Conservation (phyloP, 2,888 invertebrate genomes). For the Leptogaster cylindrica region DNA sequence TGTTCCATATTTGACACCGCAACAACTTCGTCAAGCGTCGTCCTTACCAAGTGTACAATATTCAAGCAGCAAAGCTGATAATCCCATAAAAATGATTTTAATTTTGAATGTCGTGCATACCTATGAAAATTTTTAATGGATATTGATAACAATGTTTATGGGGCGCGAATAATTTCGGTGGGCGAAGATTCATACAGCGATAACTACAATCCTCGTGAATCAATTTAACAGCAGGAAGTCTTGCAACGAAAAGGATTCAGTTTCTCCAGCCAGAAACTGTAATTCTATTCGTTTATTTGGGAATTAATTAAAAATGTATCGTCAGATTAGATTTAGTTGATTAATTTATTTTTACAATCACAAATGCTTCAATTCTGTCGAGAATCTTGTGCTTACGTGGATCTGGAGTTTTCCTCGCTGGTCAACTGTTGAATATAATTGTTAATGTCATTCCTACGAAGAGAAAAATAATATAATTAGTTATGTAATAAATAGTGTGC, state of each 20-base stretch:
- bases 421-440: conserved; percentile 51
- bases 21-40: neutral
- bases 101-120: conserved; percentile 16
- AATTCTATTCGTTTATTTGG: neutral
- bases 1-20: too few relatives aligned
- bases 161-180: too few relatives aligned
- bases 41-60: conserved; percentile 12
- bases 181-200: too few relatives aligned
- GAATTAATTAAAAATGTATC: conserved; percentile 1
- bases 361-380: neutral
- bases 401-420: conserved; percentile 48
- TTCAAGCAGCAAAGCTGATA: conserved; percentile 14
- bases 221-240: neutral
- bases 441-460: conserved; percentile 53
- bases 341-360: neutral
- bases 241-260: neutral
- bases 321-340: neutral
- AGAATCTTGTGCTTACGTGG: neutral
- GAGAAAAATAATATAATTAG: neutral
- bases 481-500: too few relatives aligned
- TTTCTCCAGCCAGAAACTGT: neutral
- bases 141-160: neutral
- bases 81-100: conserved; percentile 24
- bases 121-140: conserved; percentile 1
- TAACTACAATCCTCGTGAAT: too few relatives aligned